phyloP scores from a whole-genome alignment of 2,888 invertebrate genomes.

The Sabellastarte sp. region DNA sequence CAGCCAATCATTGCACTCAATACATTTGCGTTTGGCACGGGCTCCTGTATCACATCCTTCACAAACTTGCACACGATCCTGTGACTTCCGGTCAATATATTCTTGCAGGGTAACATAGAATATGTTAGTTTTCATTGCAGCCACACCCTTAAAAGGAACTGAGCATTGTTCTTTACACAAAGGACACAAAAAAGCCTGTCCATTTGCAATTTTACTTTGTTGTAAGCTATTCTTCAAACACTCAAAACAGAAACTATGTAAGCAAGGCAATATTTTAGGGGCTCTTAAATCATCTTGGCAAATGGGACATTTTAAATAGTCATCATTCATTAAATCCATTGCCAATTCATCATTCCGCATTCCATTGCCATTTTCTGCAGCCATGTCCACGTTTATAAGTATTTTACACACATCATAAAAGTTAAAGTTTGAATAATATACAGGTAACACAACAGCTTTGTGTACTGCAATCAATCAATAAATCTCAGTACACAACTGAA shows the following conservation, averaged over 20 bases:
- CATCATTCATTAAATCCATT: neutral
- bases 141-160: conserved; percentile 28
- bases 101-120: conserved; percentile 34
- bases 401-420: too few species aligned
- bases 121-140: conserved; percentile 31
- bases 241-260: conserved; percentile 44
- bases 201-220: conserved; percentile 26
- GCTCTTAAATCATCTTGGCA: conserved; percentile 39
- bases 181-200: conserved; percentile 34
- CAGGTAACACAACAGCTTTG: too few species aligned
- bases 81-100: conserved; percentile 26
- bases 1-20: conserved; percentile 35
- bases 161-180: conserved; percentile 30
- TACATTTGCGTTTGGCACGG: conserved; percentile 27
- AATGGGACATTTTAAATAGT: conserved; percentile 30
- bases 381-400: too few species aligned
- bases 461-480: too few species aligned
- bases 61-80: conserved; percentile 22
- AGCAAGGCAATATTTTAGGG: conserved; percentile 41
- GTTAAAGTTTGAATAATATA: too few species aligned
- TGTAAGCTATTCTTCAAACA: conserved; percentile 35
- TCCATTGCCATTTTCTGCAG: neutral
- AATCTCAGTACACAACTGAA: too few species aligned
- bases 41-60: conserved; percentile 29
- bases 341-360: neutral